Evolutionary conservation across 2,888 invertebrate genomes (phyloP).

Genomic region (Pterostichus madidus): DNA sequence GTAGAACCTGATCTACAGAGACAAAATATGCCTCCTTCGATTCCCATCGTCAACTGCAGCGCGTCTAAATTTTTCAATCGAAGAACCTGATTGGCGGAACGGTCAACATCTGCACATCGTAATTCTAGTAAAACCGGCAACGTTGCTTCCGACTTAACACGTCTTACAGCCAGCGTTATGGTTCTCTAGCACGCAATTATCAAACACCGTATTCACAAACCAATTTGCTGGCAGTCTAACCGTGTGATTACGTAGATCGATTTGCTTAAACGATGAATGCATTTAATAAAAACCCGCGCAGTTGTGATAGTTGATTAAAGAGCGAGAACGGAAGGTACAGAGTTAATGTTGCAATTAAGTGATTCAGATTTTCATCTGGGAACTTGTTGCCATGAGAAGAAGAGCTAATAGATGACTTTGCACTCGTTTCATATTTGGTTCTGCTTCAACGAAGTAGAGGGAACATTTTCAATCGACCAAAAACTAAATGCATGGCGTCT

Average conservation of each 20-base stretch:
- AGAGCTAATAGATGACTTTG: no score
- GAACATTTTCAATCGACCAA: no score
- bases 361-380: conserved; percentile 28
- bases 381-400: no score
- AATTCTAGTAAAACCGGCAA: background rate
- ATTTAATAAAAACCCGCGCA: conserved; percentile 1
- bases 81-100: conserved; percentile 14
- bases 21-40: no score
- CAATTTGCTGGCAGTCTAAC: conserved; percentile 21
- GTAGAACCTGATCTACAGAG: no score
- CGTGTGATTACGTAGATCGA: conserved; percentile 44
- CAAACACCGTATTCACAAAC: conserved; percentile 35
- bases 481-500: no score
- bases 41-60: no score
- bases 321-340: conserved; percentile 25
- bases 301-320: conserved; percentile 35
- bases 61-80: background rate
- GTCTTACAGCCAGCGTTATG: conserved; percentile 1
- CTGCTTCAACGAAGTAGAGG: no score
- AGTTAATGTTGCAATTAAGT: conserved; percentile 26
- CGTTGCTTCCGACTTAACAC: conserved; percentile 21
- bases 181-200: conserved; percentile 27
- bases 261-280: conserved; percentile 32
- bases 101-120: conserved; percentile 19
- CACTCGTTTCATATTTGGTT: no score